Evolutionary conservation across 2,113 vertebrate genomes (phyloP), one percentile per base, ranked within the genome.

Genomic region (Chaetorhynchus papuensis): DNA sequence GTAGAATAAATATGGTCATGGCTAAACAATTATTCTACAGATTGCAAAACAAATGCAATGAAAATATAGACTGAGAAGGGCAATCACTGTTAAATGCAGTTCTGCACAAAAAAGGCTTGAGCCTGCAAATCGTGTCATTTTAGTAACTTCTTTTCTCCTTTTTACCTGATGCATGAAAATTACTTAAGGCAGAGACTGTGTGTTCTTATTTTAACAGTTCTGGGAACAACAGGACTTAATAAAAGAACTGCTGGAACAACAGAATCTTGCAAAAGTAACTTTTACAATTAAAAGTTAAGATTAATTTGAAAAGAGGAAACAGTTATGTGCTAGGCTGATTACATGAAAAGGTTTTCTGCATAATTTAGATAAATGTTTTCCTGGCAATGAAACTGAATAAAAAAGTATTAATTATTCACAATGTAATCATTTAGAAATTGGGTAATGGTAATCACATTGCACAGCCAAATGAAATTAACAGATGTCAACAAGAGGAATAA

Each of bases 361-460:
- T 96, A 91, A 94, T 90, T 95, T 86, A 90, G 79, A 95, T 70
- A 93, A 95, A 96, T 93, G 68, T 56, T 96, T 96, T 96, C 93
- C 94, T 94, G 87, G 87, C 47, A 93, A 52, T 68, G 42, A 93
- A 90, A 92, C 15, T 6, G 54, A 90, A 85, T 91, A 54, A 87
- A 91, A 83, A 93, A 87, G 14, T 93, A 95, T 93, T 96, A 93
- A 87, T 96, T 95, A 95, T 80, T 97, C 84, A 94, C 68, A 90
- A 82, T 70, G 22, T n/a, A 96, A 94, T 95, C 22, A 91, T 95
- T 94, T 95, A 95, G 77, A 91, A 95, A 91, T 82, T 87, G 37
- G 31, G 57, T 75, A 94, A 77, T 39, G 75, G 21, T 92, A 96
- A 95, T 94, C 70, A 90, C 33, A 93, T 93, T 93, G 68, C 54